phyloP scores from a whole-genome alignment of 2,797 vertebrate genomes.

The Cheirogaleus major region DNA sequence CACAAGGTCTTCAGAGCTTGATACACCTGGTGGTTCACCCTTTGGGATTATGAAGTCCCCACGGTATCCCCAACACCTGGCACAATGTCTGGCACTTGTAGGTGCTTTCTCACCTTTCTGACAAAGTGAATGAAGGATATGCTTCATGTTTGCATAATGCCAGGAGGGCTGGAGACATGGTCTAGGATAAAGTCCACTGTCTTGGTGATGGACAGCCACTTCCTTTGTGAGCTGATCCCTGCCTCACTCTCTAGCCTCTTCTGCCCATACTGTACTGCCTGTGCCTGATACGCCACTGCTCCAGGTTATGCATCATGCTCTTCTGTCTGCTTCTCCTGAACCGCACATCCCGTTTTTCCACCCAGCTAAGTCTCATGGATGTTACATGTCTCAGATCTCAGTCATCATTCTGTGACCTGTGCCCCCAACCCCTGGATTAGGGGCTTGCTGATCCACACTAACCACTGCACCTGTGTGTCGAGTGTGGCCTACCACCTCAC shows the following conservation, averaged over 20 bases:
- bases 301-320: fast-evolving
- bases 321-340: background rate
- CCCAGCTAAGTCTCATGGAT: background rate
- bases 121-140: background rate
- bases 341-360: background rate
- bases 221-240: background rate
- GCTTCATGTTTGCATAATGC: background rate
- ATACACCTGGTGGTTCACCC: background rate
- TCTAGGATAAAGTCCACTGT: background rate
- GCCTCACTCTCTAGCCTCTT: background rate
- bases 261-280: fast-evolving
- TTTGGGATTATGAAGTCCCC: background rate
- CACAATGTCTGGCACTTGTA: background rate
- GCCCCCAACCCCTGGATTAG: background rate
- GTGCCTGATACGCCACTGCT: fast-evolving
- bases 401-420: background rate
- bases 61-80: background rate
- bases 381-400: background rate
- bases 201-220: background rate
- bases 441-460: background rate
- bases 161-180: background rate
- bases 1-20: background rate
- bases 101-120: background rate
- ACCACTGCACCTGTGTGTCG: background rate
- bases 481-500: background rate